These are phyloP conservation scores for Aphelocoma californica DNA, from an alignment of 2,797 vertebrate species.

Conservation along the genomic window DNA sequence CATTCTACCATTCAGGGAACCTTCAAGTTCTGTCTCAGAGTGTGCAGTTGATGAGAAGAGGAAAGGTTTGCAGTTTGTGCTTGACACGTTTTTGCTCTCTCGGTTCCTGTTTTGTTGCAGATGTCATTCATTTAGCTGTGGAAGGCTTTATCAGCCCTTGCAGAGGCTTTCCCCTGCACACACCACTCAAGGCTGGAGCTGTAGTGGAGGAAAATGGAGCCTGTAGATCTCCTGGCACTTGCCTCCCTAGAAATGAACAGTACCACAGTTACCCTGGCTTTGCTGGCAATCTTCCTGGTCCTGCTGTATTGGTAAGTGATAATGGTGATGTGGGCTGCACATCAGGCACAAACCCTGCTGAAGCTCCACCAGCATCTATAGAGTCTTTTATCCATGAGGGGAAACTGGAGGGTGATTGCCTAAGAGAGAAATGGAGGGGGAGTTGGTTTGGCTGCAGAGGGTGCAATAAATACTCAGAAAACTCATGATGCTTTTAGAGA, in stretches of 20 bases:
- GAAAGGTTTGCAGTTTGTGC: slow-evolving; percentile 21
- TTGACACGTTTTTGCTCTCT: not conserved
- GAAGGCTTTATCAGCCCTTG: slow-evolving; percentile 1
- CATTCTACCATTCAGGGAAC: slow-evolving; percentile 51
- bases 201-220: slow-evolving; percentile 60
- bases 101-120: slow-evolving; percentile 56
- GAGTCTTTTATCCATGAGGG: not conserved
- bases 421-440: not conserved
- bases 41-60: not conserved
- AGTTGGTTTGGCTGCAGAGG: not conserved
- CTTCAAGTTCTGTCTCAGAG: slow-evolving; percentile 58
- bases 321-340: rapidly evolving
- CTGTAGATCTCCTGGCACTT: slow-evolving; percentile 4
- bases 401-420: not conserved
- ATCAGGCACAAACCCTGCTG: not conserved
- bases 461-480: not conserved
- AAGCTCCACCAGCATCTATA: not conserved
- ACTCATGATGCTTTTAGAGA: not conserved
- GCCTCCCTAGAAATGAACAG: slow-evolving; percentile 19
- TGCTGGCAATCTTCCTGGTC: slow-evolving; percentile 45
- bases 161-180: not conserved
- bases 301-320: slow-evolving; percentile 79
- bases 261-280: slow-evolving; percentile 45
- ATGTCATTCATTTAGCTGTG: not conserved
- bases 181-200: not conserved